These are phyloP conservation scores for Plusia festucae DNA, from an alignment of 2,888 invertebrate genomes.

Conservation along the genomic window DNA sequence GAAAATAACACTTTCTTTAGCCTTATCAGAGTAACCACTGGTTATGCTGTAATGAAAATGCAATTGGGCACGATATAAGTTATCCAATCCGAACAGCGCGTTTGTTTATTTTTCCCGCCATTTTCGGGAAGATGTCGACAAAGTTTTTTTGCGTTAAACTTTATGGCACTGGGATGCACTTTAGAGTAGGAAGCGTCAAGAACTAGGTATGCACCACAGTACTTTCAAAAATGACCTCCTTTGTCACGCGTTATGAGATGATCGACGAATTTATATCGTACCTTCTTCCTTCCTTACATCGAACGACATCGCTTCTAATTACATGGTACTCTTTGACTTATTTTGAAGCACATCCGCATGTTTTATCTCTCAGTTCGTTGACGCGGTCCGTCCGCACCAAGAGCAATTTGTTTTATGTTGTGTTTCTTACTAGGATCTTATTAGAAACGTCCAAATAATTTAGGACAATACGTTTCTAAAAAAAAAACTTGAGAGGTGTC, in stretches of 20 bases:
- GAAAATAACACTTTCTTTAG: slow-evolving; percentile 40
- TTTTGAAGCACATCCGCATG: neutral
- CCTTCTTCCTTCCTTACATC: neutral
- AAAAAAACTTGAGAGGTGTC: too few species aligned
- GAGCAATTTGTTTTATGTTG: too few species aligned
- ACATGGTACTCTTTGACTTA: neutral
- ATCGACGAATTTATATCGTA: slow-evolving; percentile 29
- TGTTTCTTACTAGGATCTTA: too few species aligned
- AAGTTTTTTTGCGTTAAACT: neutral
- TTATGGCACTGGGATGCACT: neutral
- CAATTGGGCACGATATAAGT: neutral
- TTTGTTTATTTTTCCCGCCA: slow-evolving; percentile 62
- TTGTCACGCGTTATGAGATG: slow-evolving; percentile 55
- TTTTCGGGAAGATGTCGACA: slow-evolving; percentile 25
- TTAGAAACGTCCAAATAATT: too few species aligned
- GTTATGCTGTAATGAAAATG: slow-evolving; percentile 6
- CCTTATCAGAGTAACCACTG: slow-evolving; percentile 31
- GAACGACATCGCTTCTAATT: neutral
- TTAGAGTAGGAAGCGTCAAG: slow-evolving; percentile 27
- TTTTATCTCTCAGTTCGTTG: neutral
- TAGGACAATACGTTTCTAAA: too few species aligned
- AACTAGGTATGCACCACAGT: slow-evolving; percentile 48
- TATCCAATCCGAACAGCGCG: neutral
- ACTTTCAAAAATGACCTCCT: slow-evolving; percentile 82
- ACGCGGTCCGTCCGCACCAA: too few species aligned